phyloP scores from a whole-genome alignment of 2,113 vertebrate species.

The Cottus gobio region DNA sequence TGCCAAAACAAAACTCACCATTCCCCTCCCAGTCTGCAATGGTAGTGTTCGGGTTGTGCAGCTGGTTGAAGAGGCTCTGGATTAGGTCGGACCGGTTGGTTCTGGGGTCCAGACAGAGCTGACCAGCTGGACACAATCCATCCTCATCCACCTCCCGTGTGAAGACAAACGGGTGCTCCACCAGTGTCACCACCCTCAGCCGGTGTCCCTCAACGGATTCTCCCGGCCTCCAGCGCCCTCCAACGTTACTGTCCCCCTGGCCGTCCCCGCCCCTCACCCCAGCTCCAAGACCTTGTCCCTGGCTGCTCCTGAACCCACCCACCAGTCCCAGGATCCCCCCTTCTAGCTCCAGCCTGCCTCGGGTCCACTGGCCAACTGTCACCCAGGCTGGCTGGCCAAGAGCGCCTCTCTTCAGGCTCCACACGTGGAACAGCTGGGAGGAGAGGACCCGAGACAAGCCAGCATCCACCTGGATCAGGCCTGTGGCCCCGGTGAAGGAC shows the following conservation, averaged over 20 bases:
- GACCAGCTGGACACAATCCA: constrained; percentile 93
- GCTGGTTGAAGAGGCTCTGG: constrained; percentile 89
- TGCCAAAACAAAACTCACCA: constrained; percentile 59
- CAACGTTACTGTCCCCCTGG: constrained; percentile 56
- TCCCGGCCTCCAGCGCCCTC: constrained; percentile 79
- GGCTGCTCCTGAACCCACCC: constrained; percentile 83
- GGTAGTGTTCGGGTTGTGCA: constrained; percentile 88
- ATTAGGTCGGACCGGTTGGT: constrained; percentile 90
- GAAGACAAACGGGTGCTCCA: constrained; percentile 94
- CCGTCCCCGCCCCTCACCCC: constrained; percentile 77
- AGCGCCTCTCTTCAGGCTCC: constrained; percentile 94
- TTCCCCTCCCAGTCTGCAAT: constrained; percentile 57
- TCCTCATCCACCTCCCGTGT: constrained; percentile 94
- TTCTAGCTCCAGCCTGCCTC: constrained; percentile 89
- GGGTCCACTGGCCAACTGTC: constrained; percentile 92
- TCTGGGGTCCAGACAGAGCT: constrained; percentile 92
- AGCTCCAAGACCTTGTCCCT: constrained; percentile 91
- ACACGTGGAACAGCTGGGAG: constrained; percentile 94
- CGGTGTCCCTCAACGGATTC: constrained; percentile 80
- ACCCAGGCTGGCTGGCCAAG: constrained; percentile 95
- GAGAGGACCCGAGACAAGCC: constrained; percentile 88
- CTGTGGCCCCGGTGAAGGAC: constrained; percentile 93
- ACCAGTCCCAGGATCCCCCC: constrained; percentile 90
- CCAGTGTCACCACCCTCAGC: constrained; percentile 93
- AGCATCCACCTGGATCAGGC: constrained; percentile 88